A percentile compares a stretch with the other conserved stretches of the same genome.
Evolutionary conservation across 1,140 invertebrate species (phyloP).

Genomic region (Aphaenogaster ashmeadi): DNA sequence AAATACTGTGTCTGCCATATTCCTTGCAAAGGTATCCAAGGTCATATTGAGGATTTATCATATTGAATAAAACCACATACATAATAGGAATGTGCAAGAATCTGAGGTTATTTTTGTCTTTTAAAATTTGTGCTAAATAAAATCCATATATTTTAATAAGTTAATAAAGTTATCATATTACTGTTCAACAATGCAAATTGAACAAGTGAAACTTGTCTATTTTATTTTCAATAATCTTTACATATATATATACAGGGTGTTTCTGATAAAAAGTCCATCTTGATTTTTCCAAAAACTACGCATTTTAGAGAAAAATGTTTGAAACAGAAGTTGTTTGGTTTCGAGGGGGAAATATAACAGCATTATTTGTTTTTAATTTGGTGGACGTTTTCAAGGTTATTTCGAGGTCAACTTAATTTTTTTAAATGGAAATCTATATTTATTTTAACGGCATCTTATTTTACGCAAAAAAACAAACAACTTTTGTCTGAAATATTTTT

Average conservation of each 20-base stretch:
- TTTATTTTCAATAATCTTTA: conserved; percentile 6
- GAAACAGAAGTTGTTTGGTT: too few species aligned
- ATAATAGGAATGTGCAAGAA: conserved; percentile 67
- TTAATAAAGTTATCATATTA: not conserved
- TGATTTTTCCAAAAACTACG: too few species aligned
- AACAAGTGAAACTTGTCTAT: not conserved
- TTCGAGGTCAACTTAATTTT: too few species aligned
- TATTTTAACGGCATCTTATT: too few species aligned
- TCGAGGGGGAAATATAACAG: too few species aligned
- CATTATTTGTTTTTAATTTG: too few species aligned
- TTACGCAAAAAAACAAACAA: too few species aligned
- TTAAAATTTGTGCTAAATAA: not conserved
- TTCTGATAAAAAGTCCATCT: too few species aligned
- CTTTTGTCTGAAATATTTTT: too few species aligned
- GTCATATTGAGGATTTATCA: conserved; percentile 70
- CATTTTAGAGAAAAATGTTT: too few species aligned
- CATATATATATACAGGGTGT: not conserved
- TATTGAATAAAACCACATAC: conserved; percentile 44
- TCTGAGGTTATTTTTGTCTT: conserved; percentile 35
- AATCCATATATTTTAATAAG: not conserved
- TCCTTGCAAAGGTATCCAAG: conserved; percentile 82
- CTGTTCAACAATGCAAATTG: not conserved
- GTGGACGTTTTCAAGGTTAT: too few species aligned
- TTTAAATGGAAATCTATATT: too few species aligned
- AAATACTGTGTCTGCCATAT: conserved; percentile 81